A percentile compares a stretch with the other conserved stretches of the same genome.
Conservation (phyloP, 2,797 vertebrate species). For the Danio albolineatus region DNA sequence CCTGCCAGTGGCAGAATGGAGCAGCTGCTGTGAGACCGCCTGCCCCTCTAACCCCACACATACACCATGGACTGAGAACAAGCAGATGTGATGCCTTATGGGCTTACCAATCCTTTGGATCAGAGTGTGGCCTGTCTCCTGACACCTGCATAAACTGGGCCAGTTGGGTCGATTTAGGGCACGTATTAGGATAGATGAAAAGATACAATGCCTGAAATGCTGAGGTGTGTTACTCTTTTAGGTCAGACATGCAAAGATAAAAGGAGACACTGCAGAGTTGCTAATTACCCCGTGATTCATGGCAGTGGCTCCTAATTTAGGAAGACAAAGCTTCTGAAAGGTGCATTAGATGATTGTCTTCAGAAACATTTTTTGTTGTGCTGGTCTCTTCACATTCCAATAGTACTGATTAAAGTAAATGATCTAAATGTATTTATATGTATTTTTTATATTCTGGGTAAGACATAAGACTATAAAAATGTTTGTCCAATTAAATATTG, state of each 20-base stretch:
- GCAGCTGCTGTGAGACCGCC: constrained; percentile 26
- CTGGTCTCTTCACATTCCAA: too few relatives aligned
- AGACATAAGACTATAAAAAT: too few relatives aligned
- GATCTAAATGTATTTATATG: too few relatives aligned
- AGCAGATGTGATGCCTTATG: constrained; percentile 1
- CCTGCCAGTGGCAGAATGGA: constrained; percentile 36
- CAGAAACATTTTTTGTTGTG: too few relatives aligned
- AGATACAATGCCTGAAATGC: neutral
- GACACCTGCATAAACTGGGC: constrained; percentile 3
- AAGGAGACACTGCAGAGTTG: constrained; percentile 1
- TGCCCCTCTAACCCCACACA: neutral
- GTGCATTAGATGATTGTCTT: too few relatives aligned
- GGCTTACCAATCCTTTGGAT: constrained; percentile 4
- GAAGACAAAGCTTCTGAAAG: neutral
- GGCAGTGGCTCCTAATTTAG: neutral
- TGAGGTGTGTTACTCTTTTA: neutral
- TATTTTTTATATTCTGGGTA: too few relatives aligned
- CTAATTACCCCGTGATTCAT: constrained; percentile 15
- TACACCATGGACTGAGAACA: constrained; percentile 19
- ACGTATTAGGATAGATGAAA: constrained; percentile 11
- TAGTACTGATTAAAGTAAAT: too few relatives aligned
- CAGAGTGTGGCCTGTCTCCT: neutral
- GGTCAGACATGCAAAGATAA: neutral
- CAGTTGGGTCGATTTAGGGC: constrained; percentile 1
- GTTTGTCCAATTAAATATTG: too few relatives aligned